Base-by-base conservation (phyloP, 1,140 invertebrate genomes). In the Zaprionus davidi region DNA sequence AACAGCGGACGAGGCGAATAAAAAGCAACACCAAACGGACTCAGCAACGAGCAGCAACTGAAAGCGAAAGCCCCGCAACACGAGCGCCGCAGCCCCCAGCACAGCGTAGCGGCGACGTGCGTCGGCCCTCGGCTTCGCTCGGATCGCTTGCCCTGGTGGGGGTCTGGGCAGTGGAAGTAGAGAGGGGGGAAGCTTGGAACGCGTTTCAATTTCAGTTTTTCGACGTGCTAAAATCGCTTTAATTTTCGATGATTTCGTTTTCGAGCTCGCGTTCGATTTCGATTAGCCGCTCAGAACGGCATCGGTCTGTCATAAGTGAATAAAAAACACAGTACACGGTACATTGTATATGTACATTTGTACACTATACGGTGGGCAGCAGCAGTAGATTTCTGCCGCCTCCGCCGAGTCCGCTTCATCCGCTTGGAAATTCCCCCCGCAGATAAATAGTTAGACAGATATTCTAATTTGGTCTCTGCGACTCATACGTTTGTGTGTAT, bases 1-100 rank as follows among this genome's bases (percentile, higher is more conserved):
- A 72, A 68, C 24, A 65, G 68, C 79, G 59, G 67, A 72, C 66
- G 63, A 73, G 59, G 82, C 72, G 46, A 69, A 66, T 57, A 46
- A 71, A 83, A 79, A 74, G 79, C 82, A 81, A 82, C 76, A 85
- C 85, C 82, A 90, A 90, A 82, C 86, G 85, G 82, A 76, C 73
- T 76, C 82, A 90, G 85, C 73, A 83, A 76, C 85, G 86, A 90
- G 72, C 86, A 85, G 86, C 85, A 90, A 90, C 85, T 90, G 86
- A 90, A 90, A 90, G 86, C 85, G 85, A 90, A 90, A 90, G 86
- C 86, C 62, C 55, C 77, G 69, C 55, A 53, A 71, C 66, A 80
- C 82, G 81, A 87, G 49, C 64, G 41, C 34, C 76, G 53, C 64
- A 57, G 65, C 66, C 81, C 71, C 66, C 82, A 83, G 41, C n/a